Base-by-base conservation (phyloP, 1,140 invertebrate genomes). In the Marisa cornuarietis region DNA sequence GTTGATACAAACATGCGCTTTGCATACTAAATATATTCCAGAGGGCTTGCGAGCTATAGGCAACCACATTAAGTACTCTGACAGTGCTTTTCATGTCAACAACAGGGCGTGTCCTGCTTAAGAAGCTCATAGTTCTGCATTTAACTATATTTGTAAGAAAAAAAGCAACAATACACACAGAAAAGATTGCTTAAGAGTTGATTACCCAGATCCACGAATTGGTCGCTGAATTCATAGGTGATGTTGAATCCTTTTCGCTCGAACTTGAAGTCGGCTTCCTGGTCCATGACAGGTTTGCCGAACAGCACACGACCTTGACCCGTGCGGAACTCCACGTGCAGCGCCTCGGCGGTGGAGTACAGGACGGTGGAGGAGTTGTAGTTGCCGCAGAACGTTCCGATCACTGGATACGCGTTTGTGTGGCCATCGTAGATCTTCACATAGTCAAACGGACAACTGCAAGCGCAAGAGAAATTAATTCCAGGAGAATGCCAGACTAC, bases 361-460 rank as follows among this genome's bases (percentile, higher is more conserved):
- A 98, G 93, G 84, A 98, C 95, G 88, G 98, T 93, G 92, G 98
- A 97, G 87, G 96, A 93, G 92, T 98, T 97, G 92, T 99, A 97
- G 65, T 90, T 86, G 82, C 98, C 98, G 92, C 98, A 99, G 91
- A 99, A 99, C 78, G 96, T 98, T 85, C 97, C 96, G 89, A 99
- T 98, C 85, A 97, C 94, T 61, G 96, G 95, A 84, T 95, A 94
- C 71, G 94, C 93, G 90, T 95, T 95, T 87, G 96, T 94, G 76
- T 94, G 92, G 79, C 98, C 98, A 92, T 99, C 98, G 92, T 96
- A 98, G 78, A 99, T 95, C 92, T 96, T 96, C 80, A 99, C 95
- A 92, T 95, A 97, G 92, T 99, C 98, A 93, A 99, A 98, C 77
- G 98, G 98, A 93, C 98, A 99, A 90, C 98, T 99, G 92, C 20